Base-by-base conservation (phyloP, 2,797 vertebrate genomes). In the Enteromius treurensis region DNA sequence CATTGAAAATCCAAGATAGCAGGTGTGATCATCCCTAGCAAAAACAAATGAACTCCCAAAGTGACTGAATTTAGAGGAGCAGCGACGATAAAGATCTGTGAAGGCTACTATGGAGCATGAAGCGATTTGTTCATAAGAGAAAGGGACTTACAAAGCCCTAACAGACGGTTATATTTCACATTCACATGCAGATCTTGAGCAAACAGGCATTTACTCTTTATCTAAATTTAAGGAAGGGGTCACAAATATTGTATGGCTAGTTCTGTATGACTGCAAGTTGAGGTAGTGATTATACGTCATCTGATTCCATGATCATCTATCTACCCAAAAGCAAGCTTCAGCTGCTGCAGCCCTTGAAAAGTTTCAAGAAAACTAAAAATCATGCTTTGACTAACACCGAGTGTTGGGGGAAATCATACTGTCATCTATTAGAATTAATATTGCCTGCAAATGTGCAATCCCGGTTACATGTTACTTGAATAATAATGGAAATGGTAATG, bases 11-110 rank as follows among this genome's bases (percentile, higher is more conserved):
- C 34, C 8, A 49, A 68, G 34, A 40, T 53, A 65, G 42, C 21
- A 42, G 34, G 65, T 80, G 68, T 62, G 68, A 71, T 34, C 19
- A 73, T 60, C 51, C 17, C 40, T 34, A 34, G 68, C 53, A 71
- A 45, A 80, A 69, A 55, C 37, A 26, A 69, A 45, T 32, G 0
- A 69, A 71, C 37, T 42, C 47, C 51, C 29, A 51, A 70, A 69
- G 34, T 42, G 15, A 70, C n/a, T n/a, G 67, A 70, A 51, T 67
- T 68, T 9, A 34, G 7, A 67, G 37, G 7, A 79, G 29, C 45
- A 70, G 49, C 15, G 6, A 29, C 2, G 10, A 19, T 76, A 58
- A 76, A 17, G n/a, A 77, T 42, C 17, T 60, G 53, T 60, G n/a
- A 60, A 26, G 37, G 19, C 34, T 23, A 77, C 34, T 77, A 77